A percentile compares a stretch with the other conserved stretches of the same genome.
Conservation (phyloP, 1,140 invertebrate species). For the Ostrea edulis region DNA sequence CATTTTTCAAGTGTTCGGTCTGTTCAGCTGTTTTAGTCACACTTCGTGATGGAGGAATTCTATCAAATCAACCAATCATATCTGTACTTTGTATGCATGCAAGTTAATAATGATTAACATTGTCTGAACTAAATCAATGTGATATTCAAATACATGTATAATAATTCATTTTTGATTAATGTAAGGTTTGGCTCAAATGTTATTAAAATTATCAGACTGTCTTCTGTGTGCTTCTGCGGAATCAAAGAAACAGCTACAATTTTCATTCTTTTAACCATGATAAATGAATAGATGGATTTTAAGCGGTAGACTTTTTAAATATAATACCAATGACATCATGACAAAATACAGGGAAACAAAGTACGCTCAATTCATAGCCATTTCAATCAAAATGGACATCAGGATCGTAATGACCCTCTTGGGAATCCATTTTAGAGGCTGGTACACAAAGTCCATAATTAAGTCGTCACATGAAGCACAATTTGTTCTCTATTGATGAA, state of each 20-base stretch:
- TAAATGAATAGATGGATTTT: background rate
- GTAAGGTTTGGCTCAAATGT: too few relatives aligned
- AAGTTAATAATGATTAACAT: background rate
- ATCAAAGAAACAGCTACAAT: background rate
- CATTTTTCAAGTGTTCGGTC: background rate
- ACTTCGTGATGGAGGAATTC: background rate
- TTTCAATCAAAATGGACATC: constrained; percentile 24
- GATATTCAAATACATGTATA: background rate
- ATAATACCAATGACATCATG: background rate
- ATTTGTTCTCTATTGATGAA: constrained; percentile 10
- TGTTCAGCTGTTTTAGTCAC: background rate
- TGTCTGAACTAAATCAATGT: background rate
- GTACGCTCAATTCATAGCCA: background rate
- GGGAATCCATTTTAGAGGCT: background rate
- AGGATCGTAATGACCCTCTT: background rate
- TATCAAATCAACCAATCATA: background rate
- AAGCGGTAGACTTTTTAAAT: background rate
- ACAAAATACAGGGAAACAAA: background rate
- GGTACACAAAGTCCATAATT: background rate
- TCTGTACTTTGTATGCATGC: background rate
- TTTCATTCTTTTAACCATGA: background rate
- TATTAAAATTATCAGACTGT: too few relatives aligned
- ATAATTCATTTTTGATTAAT: too few relatives aligned
- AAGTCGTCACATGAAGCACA: background rate
- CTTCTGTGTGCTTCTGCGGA: background rate